Percentiles rank a stretch among this genome's conserved stretches.
Evolutionary conservation across 2,797 vertebrate genomes (phyloP).

Genomic region (Lepilemur septentrionalis): DNA sequence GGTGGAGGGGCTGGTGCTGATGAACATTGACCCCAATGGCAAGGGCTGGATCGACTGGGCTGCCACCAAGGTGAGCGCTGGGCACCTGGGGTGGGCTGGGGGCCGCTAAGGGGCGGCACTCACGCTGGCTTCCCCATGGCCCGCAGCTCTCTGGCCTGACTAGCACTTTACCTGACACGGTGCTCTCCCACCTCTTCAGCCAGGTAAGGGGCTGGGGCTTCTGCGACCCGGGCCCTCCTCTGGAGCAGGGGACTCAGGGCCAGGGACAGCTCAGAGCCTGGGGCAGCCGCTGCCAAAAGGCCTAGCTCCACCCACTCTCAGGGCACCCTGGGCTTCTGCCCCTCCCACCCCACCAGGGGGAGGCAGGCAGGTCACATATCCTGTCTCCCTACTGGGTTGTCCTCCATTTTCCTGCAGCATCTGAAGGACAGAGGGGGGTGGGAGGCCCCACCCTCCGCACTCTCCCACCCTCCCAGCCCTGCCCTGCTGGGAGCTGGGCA

Average conservation of each 20-base stretch:
- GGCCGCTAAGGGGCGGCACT: neutral
- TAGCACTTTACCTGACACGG: slow-evolving; percentile 92
- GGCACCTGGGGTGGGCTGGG: rapidly evolving
- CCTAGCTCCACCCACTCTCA: neutral
- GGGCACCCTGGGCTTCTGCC: neutral
- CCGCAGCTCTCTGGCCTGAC: slow-evolving; percentile 94
- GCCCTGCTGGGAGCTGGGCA: neutral
- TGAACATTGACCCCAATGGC: slow-evolving; percentile 97
- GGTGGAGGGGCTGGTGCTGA: slow-evolving; percentile 96
- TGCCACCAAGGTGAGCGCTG: slow-evolving; percentile 90
- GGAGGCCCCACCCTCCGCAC: too few relatives aligned
- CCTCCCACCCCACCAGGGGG: neutral
- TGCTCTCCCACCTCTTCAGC: slow-evolving; percentile 97
- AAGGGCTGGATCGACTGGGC: slow-evolving; percentile 99
- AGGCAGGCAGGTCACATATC: too few relatives aligned
- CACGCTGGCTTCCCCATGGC: neutral
- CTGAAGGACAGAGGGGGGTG: neutral
- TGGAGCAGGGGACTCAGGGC: neutral
- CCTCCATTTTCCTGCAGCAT: rapidly evolving
- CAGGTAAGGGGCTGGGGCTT: slow-evolving; percentile 87
- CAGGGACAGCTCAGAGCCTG: neutral
- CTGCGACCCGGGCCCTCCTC: neutral
- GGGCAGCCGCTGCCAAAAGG: neutral
- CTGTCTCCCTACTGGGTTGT: neutral
- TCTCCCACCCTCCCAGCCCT: rapidly evolving